Conservation (phyloP, 37 sponge, comb jelly and placozoan genomes). For the Aplysina aerophoba region DNA sequence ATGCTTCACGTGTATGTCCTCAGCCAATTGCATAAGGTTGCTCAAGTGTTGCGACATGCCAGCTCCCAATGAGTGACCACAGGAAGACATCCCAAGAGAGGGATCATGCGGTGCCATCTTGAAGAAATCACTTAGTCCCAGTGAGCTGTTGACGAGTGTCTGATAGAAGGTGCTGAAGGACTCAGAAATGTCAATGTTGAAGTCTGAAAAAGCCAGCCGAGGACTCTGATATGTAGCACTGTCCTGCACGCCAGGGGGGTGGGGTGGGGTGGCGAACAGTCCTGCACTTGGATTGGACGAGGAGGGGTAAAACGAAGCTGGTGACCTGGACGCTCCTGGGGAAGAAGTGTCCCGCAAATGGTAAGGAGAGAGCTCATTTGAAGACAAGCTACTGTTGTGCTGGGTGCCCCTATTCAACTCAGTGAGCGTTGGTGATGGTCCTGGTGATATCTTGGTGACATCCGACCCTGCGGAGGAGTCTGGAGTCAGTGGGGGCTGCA, state of each 20-base stretch:
- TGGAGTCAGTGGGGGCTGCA: constrained; percentile 25
- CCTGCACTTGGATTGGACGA: neutral
- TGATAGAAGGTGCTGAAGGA: constrained; percentile 12
- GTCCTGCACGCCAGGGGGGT: constrained; percentile 5
- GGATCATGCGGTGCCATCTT: neutral
- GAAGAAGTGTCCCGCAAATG: neutral
- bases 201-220: neutral
- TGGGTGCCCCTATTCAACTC: constrained; percentile 43
- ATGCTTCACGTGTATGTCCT: neutral
- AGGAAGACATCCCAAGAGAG: neutral
- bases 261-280: neutral
- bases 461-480: constrained; percentile 10
- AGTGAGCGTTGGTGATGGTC: constrained; percentile 56
- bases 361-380: neutral
- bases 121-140: constrained; percentile 17
- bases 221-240: neutral
- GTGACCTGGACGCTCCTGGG: neutral
- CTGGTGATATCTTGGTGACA: constrained; percentile 8
- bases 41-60: neutral
- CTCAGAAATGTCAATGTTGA: neutral
- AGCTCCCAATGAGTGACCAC: neutral
- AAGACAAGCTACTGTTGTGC: constrained; percentile 5
- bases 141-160: neutral
- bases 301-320: constrained; percentile 2
- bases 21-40: constrained; percentile 13